A percentile compares a stretch with the other conserved stretches of the same genome.
Evolutionary conservation across 2,113 vertebrate genomes (phyloP).

Genomic region (Pedetes capensis): DNA sequence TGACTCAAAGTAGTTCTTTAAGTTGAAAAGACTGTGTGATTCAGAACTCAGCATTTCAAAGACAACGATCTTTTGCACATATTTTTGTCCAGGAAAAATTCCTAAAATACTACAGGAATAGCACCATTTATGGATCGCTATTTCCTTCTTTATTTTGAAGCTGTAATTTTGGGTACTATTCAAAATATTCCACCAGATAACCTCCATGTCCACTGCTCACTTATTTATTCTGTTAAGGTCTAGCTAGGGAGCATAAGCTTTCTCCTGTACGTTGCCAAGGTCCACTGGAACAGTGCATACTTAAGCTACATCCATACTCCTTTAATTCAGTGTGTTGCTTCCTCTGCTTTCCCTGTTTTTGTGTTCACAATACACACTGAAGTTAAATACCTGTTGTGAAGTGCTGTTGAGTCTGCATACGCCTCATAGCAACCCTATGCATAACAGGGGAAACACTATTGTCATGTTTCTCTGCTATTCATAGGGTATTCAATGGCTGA

Average conservation of each 20-base stretch:
- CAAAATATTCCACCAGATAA: not conserved
- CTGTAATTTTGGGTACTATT: not conserved
- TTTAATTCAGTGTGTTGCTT: not conserved
- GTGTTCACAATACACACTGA: not conserved
- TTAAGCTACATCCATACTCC: not conserved
- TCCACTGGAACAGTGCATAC: not conserved
- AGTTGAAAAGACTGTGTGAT: not conserved
- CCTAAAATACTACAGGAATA: not conserved
- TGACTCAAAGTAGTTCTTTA: not conserved
- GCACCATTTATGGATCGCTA: not conserved
- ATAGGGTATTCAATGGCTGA: too few species aligned
- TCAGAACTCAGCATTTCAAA: not conserved
- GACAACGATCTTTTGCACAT: not conserved
- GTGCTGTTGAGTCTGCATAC: too few species aligned
- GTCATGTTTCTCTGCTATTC: too few species aligned
- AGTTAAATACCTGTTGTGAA: too few species aligned
- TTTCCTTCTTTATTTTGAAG: not conserved
- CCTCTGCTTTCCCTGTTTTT: not conserved
- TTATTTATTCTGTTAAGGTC: not conserved
- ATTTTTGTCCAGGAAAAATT: not conserved
- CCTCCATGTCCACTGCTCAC: not conserved
- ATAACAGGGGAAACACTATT: too few species aligned
- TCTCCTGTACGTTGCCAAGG: not conserved
- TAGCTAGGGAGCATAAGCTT: not conserved
- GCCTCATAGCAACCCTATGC: too few species aligned